A percentile compares a stretch with the other conserved stretches of the same genome.
These are phyloP conservation scores for Dexiosoma caninum DNA, from an alignment of 2,888 invertebrate genomes.

Conservation along the genomic window DNA sequence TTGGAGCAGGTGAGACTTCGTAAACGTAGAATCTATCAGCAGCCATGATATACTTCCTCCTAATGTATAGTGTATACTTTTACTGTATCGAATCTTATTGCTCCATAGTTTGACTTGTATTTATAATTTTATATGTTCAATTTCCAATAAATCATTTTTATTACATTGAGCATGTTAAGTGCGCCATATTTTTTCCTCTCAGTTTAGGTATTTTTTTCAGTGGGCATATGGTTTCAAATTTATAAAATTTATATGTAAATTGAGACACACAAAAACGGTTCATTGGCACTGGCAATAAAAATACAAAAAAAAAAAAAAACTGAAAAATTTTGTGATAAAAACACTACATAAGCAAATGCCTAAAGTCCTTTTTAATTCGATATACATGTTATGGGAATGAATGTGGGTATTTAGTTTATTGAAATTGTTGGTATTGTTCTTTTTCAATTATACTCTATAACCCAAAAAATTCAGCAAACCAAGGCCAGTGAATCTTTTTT, in stretches of 20 bases:
- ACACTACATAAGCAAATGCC: not conserved
- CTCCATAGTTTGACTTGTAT: too few species aligned
- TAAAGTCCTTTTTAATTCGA: not conserved
- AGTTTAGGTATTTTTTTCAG: constrained; percentile 47
- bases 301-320: not conserved
- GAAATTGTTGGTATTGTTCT: not conserved
- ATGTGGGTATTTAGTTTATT: not conserved
- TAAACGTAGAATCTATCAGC: too few species aligned
- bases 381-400: not conserved
- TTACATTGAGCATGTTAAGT: constrained; percentile 52
- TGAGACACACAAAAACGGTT: not conserved
- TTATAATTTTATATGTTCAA: not conserved
- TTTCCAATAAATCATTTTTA: constrained; percentile 55
- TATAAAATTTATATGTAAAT: constrained; percentile 11
- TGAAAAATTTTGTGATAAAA: not conserved
- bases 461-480: too few species aligned
- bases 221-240: not conserved
- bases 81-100: too few species aligned
- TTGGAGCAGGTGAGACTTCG: too few species aligned
- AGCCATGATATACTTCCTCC: too few species aligned
- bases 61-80: too few species aligned
- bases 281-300: not conserved
- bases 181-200: constrained; percentile 56
- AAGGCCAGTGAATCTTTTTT: not conserved
- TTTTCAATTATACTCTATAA: not conserved